Evolutionary conservation across 2,797 vertebrate genomes (phyloP).

Genomic region (Eptatretus atami): DNA sequence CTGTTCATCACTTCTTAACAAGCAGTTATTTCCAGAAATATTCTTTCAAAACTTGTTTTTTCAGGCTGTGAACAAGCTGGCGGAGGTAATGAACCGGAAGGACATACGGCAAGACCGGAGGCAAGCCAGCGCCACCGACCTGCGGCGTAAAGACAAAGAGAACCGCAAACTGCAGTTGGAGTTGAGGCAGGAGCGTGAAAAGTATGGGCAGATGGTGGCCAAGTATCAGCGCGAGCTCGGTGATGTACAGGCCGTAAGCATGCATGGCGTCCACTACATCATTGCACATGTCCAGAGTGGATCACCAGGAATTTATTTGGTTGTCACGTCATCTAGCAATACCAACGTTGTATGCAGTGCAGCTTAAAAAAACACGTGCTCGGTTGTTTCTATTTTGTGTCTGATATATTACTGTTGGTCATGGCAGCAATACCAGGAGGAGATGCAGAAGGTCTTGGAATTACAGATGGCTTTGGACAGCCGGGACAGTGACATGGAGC

Average conservation of each 20-base stretch:
- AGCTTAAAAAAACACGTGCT: too few relatives aligned
- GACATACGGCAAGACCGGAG: conserved; percentile 32
- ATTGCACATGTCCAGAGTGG: too few relatives aligned
- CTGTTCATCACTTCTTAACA: background rate
- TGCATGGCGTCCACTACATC: background rate
- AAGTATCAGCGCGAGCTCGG: conserved; percentile 92
- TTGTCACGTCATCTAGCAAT: too few relatives aligned
- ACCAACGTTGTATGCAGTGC: too few relatives aligned
- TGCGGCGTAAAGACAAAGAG: conserved; percentile 81
- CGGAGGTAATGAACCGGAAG: conserved; percentile 94
- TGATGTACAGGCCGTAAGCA: conserved; percentile 72
- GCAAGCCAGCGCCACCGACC: conserved; percentile 68
- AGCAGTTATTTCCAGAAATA: background rate
- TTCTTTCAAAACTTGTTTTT: conserved; percentile 2
- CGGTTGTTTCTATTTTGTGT: too few relatives aligned
- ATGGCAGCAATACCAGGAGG: conserved; percentile 63
- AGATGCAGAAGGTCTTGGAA: conserved; percentile 51
- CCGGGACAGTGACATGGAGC: conserved; percentile 93
- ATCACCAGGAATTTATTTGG: too few relatives aligned
- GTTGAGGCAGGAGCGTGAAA: conserved; percentile 69
- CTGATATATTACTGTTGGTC: background rate
- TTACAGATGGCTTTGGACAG: conserved; percentile 93
- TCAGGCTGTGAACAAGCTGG: conserved; percentile 87
- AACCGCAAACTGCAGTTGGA: conserved; percentile 87
- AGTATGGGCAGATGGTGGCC: conserved; percentile 70